Evolutionary conservation across 2,797 vertebrate genomes (phyloP), one percentile per base, ranked within the genome.

Genomic region (Semotilus atromaculatus): DNA sequence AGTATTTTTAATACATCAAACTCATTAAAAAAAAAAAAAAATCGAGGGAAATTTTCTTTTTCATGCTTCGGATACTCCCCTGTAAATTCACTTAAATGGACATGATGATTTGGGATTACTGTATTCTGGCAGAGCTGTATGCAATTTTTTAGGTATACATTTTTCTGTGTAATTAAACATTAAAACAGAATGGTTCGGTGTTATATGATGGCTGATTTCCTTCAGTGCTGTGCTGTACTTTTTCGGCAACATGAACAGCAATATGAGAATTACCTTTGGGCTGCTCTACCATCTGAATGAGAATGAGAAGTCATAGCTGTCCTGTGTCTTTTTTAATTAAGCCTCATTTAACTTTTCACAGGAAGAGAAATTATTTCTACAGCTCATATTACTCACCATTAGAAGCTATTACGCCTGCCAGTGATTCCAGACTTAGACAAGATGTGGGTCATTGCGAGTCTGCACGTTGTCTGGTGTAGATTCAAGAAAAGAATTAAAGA

Each of bases 311-410:
- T 81, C 87, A 91, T 83, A 90, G 82, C 83, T 84, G 87, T 89
- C 88, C 88, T 89, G 89, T 88, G 67, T 73, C 72, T 45, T 62
- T 55, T 80, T 80, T 92, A 93, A 93, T 94, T 91, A 94, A 90
- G 91, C 78, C 83, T 85, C 34, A 80, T 82, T 90, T 86, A 72
- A 82, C 70, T 86, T 83, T 72, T 68, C 70, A 79, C 55, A 71
- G 67, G 76, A 80, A 72, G 76, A 85, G 16, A 86, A 89, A 89
- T 92, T 88, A 92, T 90, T 92, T 88, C 88, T 85, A 66, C 43
- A 74, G 80, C 53, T 83, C 76, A 86, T 90, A 88, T 86, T 88
- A 84, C 86, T 82, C 71, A 36, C 83, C 85, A 84, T 91, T 85
- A 88, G 85, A 68, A 68, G 84, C 86, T 90, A 88, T 87, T 79